Conservation (phyloP, 2,113 vertebrate species). For the Lampris incognitus region DNA sequence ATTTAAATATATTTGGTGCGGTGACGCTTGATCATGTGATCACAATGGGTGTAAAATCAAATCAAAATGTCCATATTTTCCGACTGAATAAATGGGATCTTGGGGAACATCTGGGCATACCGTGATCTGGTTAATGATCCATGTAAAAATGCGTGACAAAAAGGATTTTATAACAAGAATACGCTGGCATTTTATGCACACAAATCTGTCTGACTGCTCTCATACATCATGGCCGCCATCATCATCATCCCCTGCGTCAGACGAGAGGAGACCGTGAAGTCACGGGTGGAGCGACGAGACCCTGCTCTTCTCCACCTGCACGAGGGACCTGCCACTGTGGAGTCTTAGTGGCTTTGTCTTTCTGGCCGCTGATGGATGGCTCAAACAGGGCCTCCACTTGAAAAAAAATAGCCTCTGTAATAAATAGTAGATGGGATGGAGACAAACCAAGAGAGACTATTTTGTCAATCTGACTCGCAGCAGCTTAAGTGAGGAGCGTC, state of each 20-base stretch:
- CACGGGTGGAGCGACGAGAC: neutral
- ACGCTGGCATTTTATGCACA: neutral
- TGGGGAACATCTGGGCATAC: too few relatives aligned
- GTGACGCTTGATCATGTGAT: too few relatives aligned
- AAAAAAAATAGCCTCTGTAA: conserved; percentile 3
- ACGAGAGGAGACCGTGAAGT: neutral
- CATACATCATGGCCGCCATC: neutral
- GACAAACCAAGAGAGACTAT: neutral
- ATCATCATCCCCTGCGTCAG: neutral
- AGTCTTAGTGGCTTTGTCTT: conserved; percentile 12
- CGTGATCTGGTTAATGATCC: neutral
- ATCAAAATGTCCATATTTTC: too few relatives aligned
- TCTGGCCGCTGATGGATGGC: neutral
- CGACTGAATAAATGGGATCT: too few relatives aligned
- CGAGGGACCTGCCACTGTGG: neutral
- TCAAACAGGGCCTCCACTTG: neutral
- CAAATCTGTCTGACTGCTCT: neutral
- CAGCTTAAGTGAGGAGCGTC: too few relatives aligned
- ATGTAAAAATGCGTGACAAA: neutral
- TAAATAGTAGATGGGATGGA: neutral
- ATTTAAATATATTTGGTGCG: too few relatives aligned
- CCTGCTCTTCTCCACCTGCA: neutral
- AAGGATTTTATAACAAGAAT: neutral
- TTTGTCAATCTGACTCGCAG: neutral
- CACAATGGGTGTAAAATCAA: too few relatives aligned